Conservation (phyloP, 2,797 vertebrate genomes). For the Stomatorhinus walkeri region DNA sequence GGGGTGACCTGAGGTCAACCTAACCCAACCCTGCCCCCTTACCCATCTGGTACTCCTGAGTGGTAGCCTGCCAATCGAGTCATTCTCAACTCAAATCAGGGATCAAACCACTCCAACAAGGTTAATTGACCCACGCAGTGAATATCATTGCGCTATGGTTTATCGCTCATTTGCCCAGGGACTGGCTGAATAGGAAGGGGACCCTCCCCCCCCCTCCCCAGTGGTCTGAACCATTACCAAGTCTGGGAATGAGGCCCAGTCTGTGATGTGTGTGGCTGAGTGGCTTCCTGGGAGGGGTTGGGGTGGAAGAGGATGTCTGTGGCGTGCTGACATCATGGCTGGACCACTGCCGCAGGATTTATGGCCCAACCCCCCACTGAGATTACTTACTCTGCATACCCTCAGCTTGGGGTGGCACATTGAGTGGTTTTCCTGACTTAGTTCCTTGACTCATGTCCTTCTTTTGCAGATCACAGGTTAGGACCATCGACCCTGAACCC, state of each 20-base stretch:
- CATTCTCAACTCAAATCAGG: neutral
- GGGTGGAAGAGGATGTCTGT: neutral
- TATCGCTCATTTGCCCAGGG: neutral
- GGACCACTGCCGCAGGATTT: neutral
- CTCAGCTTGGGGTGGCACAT: neutral
- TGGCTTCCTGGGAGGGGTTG: neutral
- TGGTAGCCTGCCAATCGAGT: neutral
- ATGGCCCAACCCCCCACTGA: neutral
- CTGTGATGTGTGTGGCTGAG: neutral
- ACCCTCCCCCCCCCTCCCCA: neutral
- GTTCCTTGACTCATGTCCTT: neutral
- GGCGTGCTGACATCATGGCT: neutral
- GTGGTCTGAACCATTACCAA: neutral
- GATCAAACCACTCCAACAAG: neutral
- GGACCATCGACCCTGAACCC: too few species aligned
- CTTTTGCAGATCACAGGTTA: neutral
- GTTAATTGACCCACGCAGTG: neutral
- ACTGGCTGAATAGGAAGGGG: neutral
- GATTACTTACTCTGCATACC: neutral
- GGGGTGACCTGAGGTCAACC: neutral
- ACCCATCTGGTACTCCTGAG: neutral
- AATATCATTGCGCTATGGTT: neutral
- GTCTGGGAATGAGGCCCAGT: neutral
- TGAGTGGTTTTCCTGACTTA: neutral
- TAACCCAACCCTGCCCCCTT: neutral